Evolutionary conservation across 2,888 invertebrate species (phyloP), one percentile per base, ranked within the genome.

Genomic region (Thecocarcelia acutangulata): DNA sequence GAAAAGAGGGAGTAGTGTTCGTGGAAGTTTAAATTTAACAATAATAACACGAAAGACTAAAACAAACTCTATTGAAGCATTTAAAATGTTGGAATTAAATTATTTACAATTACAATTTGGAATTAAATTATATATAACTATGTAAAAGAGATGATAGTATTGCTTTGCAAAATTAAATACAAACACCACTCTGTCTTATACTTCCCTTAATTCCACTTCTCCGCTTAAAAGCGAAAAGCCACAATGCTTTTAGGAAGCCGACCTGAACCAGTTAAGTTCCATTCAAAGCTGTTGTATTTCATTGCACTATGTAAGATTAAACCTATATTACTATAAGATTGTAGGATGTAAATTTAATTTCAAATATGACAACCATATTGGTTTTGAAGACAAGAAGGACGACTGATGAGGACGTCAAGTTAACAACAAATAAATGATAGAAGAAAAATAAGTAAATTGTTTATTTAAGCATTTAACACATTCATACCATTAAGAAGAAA

Each of bases 381-480:
- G 40, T 11, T 11, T 56, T 40, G 15, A 37, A 21, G 61, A 13
- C 50, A 52, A 52, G 11, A 19, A 19, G n/a, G 9, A 37, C n/a
- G n/a, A 52, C 48, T 2, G 33, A 28, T n/a, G 37, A 66, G 56
- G 24, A 69, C 17, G 42, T 54, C 17, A 56, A 64, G 13, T 44
- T 50, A 66, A 63, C 33, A 70, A 66, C 56, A 70, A 59, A 61
- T 33, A 61, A 54, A 66, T 64, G 69, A 52, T 76, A 77, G 78
- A 72, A 70, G 66, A 9, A 66, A 74, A 82, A 76, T 63, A 77
- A 52, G 78, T 70, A 80, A 76, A 77, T 70, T 87, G 86, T 88
- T 88, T 88, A 85, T 85, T 86, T 86, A 87, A 87, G 85, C 85
- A 85, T 87, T 88, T 88, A 87, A 87, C 88, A 87, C 85, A 86